Evolutionary conservation across 2,888 invertebrate species (phyloP).

Genomic region (Tenthredo livida): DNA sequence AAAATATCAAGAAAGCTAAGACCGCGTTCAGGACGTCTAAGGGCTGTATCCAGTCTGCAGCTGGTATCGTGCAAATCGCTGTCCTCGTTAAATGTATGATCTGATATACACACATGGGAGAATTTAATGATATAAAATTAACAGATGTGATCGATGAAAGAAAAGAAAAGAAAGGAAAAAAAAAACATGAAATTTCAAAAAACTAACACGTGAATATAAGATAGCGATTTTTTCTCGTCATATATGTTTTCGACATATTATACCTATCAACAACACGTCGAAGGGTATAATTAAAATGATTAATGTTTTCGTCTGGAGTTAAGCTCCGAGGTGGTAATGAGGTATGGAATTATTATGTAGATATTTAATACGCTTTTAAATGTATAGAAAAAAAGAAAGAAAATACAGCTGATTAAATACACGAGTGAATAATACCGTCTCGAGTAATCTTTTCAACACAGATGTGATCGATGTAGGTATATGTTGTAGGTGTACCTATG

Average conservation of each 20-base stretch:
- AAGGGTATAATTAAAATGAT: not conserved
- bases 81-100: conserved; percentile 85
- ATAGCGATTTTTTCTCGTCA: not conserved
- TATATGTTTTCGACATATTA: not conserved
- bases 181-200: not conserved
- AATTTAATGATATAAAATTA: not conserved
- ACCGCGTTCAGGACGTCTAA: conserved; percentile 88
- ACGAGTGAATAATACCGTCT: not conserved
- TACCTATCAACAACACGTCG: not conserved
- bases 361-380: conserved; percentile 15
- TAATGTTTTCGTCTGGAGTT: not conserved
- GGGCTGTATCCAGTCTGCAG: conserved; percentile 81
- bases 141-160: not conserved
- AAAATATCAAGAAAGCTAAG: conserved; percentile 84
- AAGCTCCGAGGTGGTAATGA: not conserved
- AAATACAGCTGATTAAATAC: conserved; percentile 20
- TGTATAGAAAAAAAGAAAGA: not conserved
- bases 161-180: not conserved
- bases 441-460: conserved; percentile 29
- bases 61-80: conserved; percentile 83
- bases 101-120: conserved; percentile 73
- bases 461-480: not conserved
- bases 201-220: not conserved
- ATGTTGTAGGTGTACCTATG: no score
- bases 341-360: conserved; percentile 1